Evolutionary conservation across 2,797 vertebrate species (phyloP).

Genomic region (Poliocrania exsul): DNA sequence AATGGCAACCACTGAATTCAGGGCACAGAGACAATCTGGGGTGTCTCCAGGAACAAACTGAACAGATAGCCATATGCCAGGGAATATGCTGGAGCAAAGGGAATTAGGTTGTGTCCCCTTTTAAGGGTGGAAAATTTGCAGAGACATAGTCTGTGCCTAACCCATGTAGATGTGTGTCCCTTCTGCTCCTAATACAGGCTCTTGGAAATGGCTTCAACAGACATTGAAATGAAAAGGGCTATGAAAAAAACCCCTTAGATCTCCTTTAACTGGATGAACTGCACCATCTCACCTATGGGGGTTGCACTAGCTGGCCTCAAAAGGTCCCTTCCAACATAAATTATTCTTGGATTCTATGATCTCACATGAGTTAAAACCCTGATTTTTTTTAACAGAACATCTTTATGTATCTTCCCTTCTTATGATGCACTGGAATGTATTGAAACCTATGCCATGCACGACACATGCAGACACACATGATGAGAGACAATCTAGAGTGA

Average conservation of each 20-base stretch:
- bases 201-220: background rate
- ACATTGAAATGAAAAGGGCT: background rate
- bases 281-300: background rate
- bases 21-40: background rate
- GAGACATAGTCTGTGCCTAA: background rate
- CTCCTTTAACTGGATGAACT: background rate
- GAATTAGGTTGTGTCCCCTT: background rate
- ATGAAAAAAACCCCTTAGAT: fast-evolving
- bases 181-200: background rate
- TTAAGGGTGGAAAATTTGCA: background rate
- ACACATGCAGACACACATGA: background rate
- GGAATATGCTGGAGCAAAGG: background rate
- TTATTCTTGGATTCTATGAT: background rate
- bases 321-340: background rate
- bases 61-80: background rate
- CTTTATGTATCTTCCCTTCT: fast-evolving
- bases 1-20: background rate
- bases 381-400: background rate
- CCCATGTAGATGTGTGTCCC: background rate
- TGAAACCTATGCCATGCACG: background rate
- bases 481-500: background rate
- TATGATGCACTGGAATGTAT: background rate
- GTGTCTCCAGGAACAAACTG: background rate
- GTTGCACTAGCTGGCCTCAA: background rate
- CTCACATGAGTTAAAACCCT: background rate